phyloP scores from a whole-genome alignment of 2,888 invertebrate species.

The Oegoconia quadripuncta region DNA sequence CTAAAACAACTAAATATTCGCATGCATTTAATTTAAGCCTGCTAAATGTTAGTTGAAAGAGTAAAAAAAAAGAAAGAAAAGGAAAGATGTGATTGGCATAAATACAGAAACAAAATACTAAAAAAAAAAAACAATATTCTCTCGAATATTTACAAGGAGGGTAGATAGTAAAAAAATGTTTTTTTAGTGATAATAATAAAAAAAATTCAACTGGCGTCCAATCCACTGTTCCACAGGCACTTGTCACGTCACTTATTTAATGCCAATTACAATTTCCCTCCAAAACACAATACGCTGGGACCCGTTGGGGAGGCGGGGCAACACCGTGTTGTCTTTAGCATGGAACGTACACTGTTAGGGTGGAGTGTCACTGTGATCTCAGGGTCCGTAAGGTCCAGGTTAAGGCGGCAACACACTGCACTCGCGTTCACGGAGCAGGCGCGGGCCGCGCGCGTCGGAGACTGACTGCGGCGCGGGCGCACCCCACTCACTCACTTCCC shows the following conservation, averaged over 20 bases:
- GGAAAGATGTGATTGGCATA: conserved; percentile 75
- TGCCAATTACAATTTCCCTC: conserved; percentile 76
- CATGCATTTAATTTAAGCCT: conserved; percentile 58
- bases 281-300: conserved; percentile 41
- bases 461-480: conserved; percentile 72
- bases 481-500: conserved; percentile 72
- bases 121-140: conserved; percentile 34
- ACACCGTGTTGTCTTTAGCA: conserved; percentile 35
- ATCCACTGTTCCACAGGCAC: conserved; percentile 66
- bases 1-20: conserved; percentile 1
- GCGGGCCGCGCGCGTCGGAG: conserved; percentile 60
- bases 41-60: conserved; percentile 31
- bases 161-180: conserved; percentile 32
- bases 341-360: conserved; percentile 59
- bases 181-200: conserved; percentile 35
- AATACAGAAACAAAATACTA: conserved; percentile 29
- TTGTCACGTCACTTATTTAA: conserved; percentile 71
- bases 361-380: conserved; percentile 42
- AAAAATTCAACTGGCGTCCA: conserved; percentile 54
- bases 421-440: conserved; percentile 37
- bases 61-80: conserved; percentile 42
- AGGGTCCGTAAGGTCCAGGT: too few species aligned
- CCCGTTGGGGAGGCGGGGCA: too few species aligned
- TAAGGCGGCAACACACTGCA: background rate
- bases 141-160: conserved; percentile 61